These are phyloP conservation scores for Neodiprion virginianus DNA, from an alignment of 1,140 invertebrate species.

Conservation along the genomic window DNA sequence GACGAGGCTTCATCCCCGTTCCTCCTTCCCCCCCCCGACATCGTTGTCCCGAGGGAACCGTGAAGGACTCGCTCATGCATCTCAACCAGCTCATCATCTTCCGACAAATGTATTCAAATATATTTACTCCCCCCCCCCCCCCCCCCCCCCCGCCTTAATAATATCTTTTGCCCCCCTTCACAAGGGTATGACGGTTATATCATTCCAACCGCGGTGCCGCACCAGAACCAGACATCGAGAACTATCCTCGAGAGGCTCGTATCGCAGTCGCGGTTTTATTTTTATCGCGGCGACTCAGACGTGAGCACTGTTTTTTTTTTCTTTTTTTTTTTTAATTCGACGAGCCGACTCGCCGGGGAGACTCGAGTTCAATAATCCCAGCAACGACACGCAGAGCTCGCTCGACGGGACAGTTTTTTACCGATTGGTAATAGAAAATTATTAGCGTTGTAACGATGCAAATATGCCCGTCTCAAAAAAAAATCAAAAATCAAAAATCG, in stretches of 20 bases:
- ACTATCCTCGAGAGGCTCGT: background rate
- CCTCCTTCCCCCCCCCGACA: background rate
- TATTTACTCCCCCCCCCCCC: constrained; percentile 31
- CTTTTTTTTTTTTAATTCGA: no score
- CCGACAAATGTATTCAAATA: constrained; percentile 45
- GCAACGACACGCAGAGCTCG: no score
- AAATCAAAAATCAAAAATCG: no score
- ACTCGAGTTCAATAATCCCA: no score
- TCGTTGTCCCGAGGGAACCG: background rate
- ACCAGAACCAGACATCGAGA: background rate
- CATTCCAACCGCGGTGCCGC: background rate
- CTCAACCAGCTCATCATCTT: constrained; percentile 34
- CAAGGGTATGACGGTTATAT: background rate
- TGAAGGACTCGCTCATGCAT: constrained; percentile 31
- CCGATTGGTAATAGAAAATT: no score
- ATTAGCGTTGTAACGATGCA: no score
- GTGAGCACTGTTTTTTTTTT: no score
- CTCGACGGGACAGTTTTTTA: no score
- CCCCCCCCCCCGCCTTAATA: background rate
- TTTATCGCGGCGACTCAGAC: no score
- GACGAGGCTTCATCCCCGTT: background rate
- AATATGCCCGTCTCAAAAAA: no score
- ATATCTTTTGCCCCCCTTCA: background rate
- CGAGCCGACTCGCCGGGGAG: no score
- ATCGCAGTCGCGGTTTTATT: no score